Conservation (phyloP, 2,888 invertebrate species). For the Heteropelma amictum region DNA sequence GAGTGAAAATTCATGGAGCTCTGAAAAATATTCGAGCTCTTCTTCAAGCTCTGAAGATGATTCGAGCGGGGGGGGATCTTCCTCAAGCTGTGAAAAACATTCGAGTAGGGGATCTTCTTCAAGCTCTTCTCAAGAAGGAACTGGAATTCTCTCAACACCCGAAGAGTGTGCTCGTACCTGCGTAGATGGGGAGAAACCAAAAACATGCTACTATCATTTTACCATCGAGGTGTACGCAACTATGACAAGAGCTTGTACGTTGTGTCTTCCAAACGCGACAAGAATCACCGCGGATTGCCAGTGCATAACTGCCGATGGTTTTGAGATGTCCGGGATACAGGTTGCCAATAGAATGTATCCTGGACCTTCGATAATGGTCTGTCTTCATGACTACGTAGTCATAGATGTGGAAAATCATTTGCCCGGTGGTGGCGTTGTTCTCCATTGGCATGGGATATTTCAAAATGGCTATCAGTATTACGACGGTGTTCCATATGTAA, state of each 20-base stretch:
- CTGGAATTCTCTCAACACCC: constrained; percentile 26
- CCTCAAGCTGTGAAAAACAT: background rate
- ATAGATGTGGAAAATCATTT: constrained; percentile 92
- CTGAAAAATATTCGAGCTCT: background rate
- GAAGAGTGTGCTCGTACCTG: constrained; percentile 70
- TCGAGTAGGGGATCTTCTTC: background rate
- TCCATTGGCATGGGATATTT: constrained; percentile 95
- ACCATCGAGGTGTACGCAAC: constrained; percentile 61
- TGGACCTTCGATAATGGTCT: constrained; percentile 91
- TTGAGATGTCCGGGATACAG: constrained; percentile 88
- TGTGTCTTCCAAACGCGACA: constrained; percentile 90
- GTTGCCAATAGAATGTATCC: constrained; percentile 91
- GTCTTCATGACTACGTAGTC: constrained; percentile 91
- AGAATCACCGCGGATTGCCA: constrained; percentile 87
- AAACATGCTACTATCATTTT: constrained; percentile 66
- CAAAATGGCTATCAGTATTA: constrained; percentile 90
- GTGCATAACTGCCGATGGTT: constrained; percentile 92
- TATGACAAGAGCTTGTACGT: constrained; percentile 83
- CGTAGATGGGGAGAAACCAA: constrained; percentile 58
- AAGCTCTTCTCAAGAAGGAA: background rate
- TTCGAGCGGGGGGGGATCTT: background rate
- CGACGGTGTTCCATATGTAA: constrained; percentile 92
- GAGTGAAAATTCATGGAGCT: background rate
- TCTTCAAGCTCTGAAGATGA: background rate
- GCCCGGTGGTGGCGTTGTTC: constrained; percentile 90